phyloP scores from a whole-genome alignment of 2,113 vertebrate genomes.

The Amphiprion ocellaris region DNA sequence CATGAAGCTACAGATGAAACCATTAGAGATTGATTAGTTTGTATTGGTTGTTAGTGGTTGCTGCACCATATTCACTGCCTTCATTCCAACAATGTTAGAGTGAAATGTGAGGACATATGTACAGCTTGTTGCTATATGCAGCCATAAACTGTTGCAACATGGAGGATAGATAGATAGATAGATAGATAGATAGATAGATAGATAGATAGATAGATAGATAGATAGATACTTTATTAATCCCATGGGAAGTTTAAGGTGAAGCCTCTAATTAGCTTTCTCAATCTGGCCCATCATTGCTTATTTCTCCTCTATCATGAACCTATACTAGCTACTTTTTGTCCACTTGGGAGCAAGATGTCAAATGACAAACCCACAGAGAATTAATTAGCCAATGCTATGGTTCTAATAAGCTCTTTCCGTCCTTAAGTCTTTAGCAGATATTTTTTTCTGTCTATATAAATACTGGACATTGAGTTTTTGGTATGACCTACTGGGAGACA shows the following conservation, averaged over 20 bases:
- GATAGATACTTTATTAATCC: no score
- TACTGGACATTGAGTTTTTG: no score
- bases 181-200: no score
- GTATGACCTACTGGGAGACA: no score
- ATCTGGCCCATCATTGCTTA: not conserved
- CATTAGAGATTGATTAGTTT: not conserved
- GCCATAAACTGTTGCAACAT: not conserved
- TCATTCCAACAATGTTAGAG: slow-evolving; percentile 2
- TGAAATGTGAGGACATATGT: not conserved
- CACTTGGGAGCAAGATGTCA: no score
- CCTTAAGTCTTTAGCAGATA: not conserved
- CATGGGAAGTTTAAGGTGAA: not conserved
- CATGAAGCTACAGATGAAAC: not conserved
- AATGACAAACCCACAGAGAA: no score
- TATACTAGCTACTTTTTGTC: no score
- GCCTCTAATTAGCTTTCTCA: slow-evolving; percentile 19
- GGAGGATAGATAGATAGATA: no score
- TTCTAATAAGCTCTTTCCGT: not conserved
- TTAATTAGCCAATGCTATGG: no score
- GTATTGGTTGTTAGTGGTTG: not conserved
- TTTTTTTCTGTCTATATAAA: no score
- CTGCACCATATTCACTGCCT: not conserved
- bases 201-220: no score
- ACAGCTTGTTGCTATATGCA: not conserved
- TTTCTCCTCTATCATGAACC: not conserved